These are phyloP conservation scores for Morone chrysops DNA, from an alignment of 2,113 vertebrate genomes.

Conservation along the genomic window DNA sequence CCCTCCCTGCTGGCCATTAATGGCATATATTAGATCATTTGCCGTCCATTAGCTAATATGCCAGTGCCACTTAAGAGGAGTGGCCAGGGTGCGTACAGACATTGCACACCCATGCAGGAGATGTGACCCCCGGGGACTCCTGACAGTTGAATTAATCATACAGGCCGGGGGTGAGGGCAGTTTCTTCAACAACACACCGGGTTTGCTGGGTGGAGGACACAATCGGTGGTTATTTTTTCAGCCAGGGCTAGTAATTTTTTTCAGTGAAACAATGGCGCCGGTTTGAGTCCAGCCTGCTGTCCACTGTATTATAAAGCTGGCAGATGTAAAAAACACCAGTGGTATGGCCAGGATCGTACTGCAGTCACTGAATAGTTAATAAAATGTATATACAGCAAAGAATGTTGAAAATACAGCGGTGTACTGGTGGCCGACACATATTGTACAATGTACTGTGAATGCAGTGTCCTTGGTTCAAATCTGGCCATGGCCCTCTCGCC, in stretches of 20 bases:
- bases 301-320: neutral
- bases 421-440: neutral
- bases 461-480: neutral
- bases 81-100: constrained; percentile 70
- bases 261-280: neutral
- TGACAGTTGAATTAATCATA: constrained; percentile 79
- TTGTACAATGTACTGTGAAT: neutral
- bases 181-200: constrained; percentile 15
- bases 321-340: neutral
- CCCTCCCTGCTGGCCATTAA: constrained; percentile 55
- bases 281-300: neutral
- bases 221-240: neutral
- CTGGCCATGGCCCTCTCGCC: too few species aligned
- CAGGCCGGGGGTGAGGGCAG: neutral
- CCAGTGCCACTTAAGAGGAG: constrained; percentile 65
- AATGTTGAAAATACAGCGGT: neutral
- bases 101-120: constrained; percentile 82
- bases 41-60: constrained; percentile 79
- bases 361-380: neutral
- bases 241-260: neutral
- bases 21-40: constrained; percentile 81
- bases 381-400: neutral
- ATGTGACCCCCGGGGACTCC: constrained; percentile 68
- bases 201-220: neutral
- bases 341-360: neutral